These are phyloP conservation scores for Phyllotreta cruciferae DNA, from an alignment of 2,888 invertebrate genomes.

Conservation along the genomic window DNA sequence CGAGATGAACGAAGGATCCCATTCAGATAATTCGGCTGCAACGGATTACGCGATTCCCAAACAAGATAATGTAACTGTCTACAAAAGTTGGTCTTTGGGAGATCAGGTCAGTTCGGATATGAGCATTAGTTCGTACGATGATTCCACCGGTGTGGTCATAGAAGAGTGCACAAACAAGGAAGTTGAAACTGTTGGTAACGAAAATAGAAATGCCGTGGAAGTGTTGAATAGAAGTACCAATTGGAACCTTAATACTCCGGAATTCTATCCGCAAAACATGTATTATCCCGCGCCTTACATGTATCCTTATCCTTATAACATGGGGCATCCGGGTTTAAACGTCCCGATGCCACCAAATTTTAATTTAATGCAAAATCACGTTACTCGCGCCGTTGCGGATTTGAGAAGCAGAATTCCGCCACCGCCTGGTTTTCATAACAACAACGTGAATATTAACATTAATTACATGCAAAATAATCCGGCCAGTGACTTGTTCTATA, in stretches of 20 bases:
- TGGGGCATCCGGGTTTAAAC: not conserved
- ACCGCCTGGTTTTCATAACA: not conserved
- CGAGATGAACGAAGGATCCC: not conserved
- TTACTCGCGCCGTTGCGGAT: not conserved
- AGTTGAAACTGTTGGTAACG: no score
- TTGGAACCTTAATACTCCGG: not conserved
- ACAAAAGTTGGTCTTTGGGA: no score
- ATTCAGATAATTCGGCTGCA: not conserved
- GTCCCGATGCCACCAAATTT: not conserved
- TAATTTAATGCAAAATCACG: not conserved
- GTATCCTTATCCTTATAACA: not conserved
- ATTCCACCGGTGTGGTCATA: no score
- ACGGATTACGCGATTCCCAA: not conserved
- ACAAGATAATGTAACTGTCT: no score
- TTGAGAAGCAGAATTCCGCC: not conserved
- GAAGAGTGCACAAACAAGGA: no score
- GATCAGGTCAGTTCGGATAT: no score
- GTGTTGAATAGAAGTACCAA: no score
- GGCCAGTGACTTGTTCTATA: no score
- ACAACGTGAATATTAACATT: no score
- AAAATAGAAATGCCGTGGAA: no score
- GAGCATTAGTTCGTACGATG: no score
- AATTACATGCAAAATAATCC: no score
- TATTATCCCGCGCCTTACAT: not conserved
- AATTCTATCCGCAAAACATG: not conserved